These are phyloP conservation scores for Acronicta leporina DNA, from an alignment of 2,888 invertebrate species.

Conservation along the genomic window DNA sequence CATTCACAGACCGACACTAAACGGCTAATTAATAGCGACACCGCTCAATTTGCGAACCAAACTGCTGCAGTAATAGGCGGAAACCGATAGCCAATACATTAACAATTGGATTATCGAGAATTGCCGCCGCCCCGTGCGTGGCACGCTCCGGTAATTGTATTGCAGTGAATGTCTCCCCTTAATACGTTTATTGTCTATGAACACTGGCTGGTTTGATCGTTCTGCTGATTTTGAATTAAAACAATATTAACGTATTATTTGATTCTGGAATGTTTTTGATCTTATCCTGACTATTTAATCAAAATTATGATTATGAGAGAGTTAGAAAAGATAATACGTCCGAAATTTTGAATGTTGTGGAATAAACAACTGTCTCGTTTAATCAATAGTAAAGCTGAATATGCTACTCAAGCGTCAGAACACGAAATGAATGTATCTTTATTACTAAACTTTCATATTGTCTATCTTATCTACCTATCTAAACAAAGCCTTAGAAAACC, in stretches of 20 bases:
- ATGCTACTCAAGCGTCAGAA: too few species aligned
- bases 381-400: background rate
- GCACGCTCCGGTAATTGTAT: constrained; percentile 82
- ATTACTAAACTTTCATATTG: too few species aligned
- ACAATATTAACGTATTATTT: constrained; percentile 46
- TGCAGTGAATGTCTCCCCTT: constrained; percentile 72
- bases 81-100: constrained; percentile 74
- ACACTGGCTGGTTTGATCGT: constrained; percentile 56
- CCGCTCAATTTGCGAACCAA: constrained; percentile 77
- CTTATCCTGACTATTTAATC: background rate
- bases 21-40: constrained; percentile 79
- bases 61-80: constrained; percentile 75
- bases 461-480: background rate
- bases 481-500: background rate
- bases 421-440: too few species aligned
- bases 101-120: constrained; percentile 83
- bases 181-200: constrained; percentile 81
- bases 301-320: too few species aligned
- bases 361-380: too few species aligned
- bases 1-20: constrained; percentile 70
- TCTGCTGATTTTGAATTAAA: constrained; percentile 68
- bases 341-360: too few species aligned
- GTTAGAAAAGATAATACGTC: too few species aligned
- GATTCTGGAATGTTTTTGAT: constrained; percentile 13
- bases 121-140: constrained; percentile 69